A percentile compares a stretch with the other conserved stretches of the same genome.
Conservation (phyloP, 1,140 invertebrate species). For the Bradysia coprophila region DNA sequence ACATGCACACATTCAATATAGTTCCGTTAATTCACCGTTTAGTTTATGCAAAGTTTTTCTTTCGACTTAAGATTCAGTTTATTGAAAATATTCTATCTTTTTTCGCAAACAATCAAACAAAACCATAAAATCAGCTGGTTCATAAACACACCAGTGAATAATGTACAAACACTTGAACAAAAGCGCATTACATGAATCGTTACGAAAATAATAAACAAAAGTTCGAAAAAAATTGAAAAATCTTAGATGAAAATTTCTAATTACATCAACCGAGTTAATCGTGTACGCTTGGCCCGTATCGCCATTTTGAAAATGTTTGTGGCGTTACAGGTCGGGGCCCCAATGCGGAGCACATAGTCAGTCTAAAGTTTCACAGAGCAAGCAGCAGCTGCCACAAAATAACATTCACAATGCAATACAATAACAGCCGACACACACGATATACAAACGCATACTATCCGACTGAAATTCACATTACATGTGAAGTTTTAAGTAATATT, state of each 20-base stretch:
- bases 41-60: too few relatives aligned
- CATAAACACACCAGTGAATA: background rate
- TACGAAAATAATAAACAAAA: background rate
- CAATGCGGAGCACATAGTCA: conserved; percentile 1
- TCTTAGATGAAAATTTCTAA: background rate
- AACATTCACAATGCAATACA: background rate
- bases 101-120: background rate
- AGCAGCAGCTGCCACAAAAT: conserved; percentile 1
- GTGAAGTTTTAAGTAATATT: too few relatives aligned
- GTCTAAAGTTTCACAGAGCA: too few relatives aligned
- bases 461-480: too few relatives aligned
- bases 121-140: background rate
- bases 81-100: too few relatives aligned
- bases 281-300: background rate
- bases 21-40: too few relatives aligned
- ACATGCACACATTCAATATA: too few relatives aligned
- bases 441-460: background rate
- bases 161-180: background rate
- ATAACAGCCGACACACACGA: background rate
- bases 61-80: too few relatives aligned
- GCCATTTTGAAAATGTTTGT: conserved; percentile 1
- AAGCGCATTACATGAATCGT: background rate
- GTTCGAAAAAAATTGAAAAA: background rate
- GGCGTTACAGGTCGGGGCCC: conserved; percentile 1
- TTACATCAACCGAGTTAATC: background rate